Evolutionary conservation across 2,113 vertebrate species (phyloP).

Genomic region (Cathartes aura): DNA sequence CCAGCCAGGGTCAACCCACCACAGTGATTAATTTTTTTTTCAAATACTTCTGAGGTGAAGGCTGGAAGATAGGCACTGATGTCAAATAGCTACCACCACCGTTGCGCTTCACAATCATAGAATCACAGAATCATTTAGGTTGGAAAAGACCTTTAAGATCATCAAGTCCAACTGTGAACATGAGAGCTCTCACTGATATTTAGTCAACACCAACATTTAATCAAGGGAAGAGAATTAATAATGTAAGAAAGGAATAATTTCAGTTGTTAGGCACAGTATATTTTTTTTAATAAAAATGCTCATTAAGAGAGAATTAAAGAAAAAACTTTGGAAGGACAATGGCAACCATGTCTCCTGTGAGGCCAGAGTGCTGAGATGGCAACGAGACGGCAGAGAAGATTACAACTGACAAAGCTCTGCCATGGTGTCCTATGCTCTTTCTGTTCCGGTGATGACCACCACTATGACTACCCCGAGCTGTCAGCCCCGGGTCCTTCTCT

Average conservation of each 20-base stretch:
- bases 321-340: neutral
- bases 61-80: neutral
- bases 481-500: neutral
- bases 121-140: neutral
- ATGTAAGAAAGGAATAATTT: neutral
- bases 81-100: neutral
- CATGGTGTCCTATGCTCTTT: neutral
- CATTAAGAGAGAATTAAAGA: neutral
- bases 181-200: neutral
- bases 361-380: neutral
- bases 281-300: neutral
- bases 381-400: neutral
- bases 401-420: neutral
- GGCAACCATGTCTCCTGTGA: neutral
- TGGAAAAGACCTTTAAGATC: neutral
- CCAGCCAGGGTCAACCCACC: neutral
- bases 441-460: neutral
- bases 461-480: neutral
- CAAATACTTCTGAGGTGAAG: neutral
- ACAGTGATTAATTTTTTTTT: neutral
- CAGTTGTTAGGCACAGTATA: neutral
- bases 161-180: neutral
- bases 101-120: neutral
- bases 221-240: neutral
- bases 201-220: neutral